Evolutionary conservation across 1,140 invertebrate species (phyloP).

Genomic region (Spodoptera frugiperda): DNA sequence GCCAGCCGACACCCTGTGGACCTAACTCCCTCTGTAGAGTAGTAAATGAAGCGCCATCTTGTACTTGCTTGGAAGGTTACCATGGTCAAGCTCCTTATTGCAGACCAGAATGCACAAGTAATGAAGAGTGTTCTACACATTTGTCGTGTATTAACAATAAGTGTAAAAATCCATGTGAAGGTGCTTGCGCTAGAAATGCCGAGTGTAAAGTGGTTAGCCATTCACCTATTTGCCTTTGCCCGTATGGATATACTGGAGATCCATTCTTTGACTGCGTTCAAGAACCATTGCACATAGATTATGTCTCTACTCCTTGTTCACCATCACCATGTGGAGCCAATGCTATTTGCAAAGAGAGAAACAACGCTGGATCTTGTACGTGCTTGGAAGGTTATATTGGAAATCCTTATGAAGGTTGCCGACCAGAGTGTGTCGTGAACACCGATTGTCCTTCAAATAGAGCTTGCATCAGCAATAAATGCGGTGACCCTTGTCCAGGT

Average conservation of each 20-base stretch:
- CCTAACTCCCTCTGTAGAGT: conserved; percentile 92
- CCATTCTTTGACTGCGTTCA: conserved; percentile 88
- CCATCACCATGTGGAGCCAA: conserved; percentile 92
- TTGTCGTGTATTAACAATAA: conserved; percentile 91
- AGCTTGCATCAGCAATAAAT: conserved; percentile 88
- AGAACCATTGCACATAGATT: conserved; percentile 69
- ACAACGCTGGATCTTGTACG: conserved; percentile 89
- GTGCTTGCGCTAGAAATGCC: conserved; percentile 90
- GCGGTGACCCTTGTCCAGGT: conserved; percentile 89
- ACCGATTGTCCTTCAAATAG: conserved; percentile 89
- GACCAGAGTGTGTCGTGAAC: conserved; percentile 90
- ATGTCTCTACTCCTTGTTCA: conserved; percentile 86
- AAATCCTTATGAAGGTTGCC: conserved; percentile 91
- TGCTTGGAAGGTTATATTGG: conserved; percentile 90
- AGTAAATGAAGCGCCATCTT: conserved; percentile 90
- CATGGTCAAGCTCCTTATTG: conserved; percentile 92
- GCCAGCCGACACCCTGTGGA: conserved; percentile 93
- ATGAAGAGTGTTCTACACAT: conserved; percentile 91
- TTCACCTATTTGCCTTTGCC: conserved; percentile 90
- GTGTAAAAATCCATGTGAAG: conserved; percentile 90
- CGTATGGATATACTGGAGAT: conserved; percentile 88
- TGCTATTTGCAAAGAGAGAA: conserved; percentile 89
- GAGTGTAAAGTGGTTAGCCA: conserved; percentile 92
- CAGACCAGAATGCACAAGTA: conserved; percentile 91
- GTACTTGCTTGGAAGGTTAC: conserved; percentile 91